Evolutionary conservation across 1,140 invertebrate genomes (phyloP), one percentile per base, ranked within the genome.

Genomic region (Drosophila mauritiana): DNA sequence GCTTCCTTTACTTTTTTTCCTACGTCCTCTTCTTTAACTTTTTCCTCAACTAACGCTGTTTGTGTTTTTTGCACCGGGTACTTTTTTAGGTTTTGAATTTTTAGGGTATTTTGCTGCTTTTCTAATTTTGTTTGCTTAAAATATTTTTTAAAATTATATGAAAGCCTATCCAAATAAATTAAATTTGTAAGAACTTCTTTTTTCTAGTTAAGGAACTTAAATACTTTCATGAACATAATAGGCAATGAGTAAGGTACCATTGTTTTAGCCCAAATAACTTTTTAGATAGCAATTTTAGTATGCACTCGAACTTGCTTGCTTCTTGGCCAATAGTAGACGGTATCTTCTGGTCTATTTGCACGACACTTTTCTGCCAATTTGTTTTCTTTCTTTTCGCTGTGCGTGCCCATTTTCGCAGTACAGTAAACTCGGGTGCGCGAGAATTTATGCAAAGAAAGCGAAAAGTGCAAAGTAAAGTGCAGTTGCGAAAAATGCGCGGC

Each of bases 391-490:
- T 54, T 46, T 39, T 45, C 39, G 42, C 67, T 70, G 56, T 82
- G 82, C 82, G 83, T 85, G 64, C 82, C 76, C 78, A 82, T 85
- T 88, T 86, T 68, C 73, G 79, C 79, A 78, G 43, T 72, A 79
- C 69, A 78, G 82, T 88, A 76, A 86, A 83, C 79, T 80, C 56
- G 64, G 79, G 74, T 76, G 75, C 74, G 78, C 74, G 78, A 85
- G 74, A 85, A 85, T 85, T 86, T 86, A 86, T 88, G 83, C 83
- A 88, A 88, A 88, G 83, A 86, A 88, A 86, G 83, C 84, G 83
- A 89, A 88, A 88, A 88, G 83, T 88, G 83, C 83, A 88, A 88
- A 88, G 75, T 88, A 89, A 88, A 88, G 84, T 83, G 83, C 83
- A 85, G 73, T 65, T 75, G 55, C 48, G 42, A 70, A 79, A 82